phyloP scores from a whole-genome alignment of 2,797 vertebrate species.

The Anomalospiza imberbis region DNA sequence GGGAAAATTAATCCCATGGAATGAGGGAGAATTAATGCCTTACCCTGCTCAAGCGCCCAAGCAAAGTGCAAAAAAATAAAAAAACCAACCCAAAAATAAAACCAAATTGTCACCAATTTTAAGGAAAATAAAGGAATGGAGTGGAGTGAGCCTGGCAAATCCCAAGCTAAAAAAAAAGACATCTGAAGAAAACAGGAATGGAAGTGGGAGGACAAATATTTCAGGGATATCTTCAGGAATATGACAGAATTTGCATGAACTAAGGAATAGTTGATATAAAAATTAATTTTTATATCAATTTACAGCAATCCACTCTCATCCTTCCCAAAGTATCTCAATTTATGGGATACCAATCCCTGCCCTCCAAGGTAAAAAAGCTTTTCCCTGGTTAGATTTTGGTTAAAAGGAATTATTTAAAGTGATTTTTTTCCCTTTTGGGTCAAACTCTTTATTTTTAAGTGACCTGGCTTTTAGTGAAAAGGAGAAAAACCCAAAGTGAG shows the following conservation, averaged over 20 bases:
- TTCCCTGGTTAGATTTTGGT: background rate
- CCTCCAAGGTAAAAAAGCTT: background rate
- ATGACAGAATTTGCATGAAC: background rate
- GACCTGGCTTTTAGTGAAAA: background rate
- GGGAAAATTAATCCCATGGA: background rate
- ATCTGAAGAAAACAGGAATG: background rate
- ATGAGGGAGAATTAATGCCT: background rate
- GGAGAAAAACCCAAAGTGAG: background rate
- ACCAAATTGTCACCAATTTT: background rate
- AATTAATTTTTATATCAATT: background rate
- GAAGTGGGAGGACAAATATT: background rate
- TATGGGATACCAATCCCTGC: background rate
- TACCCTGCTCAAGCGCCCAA: background rate
- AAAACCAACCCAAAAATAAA: too few relatives aligned
- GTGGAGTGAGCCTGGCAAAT: accelerated
- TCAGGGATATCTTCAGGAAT: background rate
- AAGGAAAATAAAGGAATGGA: background rate
- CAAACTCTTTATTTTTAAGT: background rate
- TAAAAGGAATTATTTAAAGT: background rate
- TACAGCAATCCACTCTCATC: background rate
- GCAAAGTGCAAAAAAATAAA: background rate
- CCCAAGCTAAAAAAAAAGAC: background rate
- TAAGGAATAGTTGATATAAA: background rate
- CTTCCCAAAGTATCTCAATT: background rate
- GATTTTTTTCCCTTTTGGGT: background rate